A percentile compares a stretch with the other conserved stretches of the same genome.
Evolutionary conservation across 2,888 invertebrate species (phyloP).

Genomic region (Clivina fossor): DNA sequence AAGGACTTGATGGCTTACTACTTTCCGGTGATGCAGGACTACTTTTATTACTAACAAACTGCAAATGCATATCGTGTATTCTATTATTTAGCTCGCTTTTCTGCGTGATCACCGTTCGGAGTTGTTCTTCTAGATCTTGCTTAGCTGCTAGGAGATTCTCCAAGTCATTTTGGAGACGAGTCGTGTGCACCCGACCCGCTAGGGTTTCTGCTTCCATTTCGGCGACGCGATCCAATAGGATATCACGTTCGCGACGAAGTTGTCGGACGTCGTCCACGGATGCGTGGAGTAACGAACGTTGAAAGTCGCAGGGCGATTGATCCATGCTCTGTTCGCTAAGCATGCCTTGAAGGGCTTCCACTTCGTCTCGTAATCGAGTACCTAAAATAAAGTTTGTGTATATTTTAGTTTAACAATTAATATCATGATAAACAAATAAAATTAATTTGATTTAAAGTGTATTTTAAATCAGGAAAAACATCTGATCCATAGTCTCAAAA

Average conservation of each 20-base stretch:
- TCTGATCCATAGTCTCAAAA: no score
- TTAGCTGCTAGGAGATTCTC: slow-evolving; percentile 61
- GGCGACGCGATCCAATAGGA: slow-evolving; percentile 71
- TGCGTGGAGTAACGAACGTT: slow-evolving; percentile 49
- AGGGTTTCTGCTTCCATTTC: slow-evolving; percentile 74
- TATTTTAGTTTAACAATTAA: no score
- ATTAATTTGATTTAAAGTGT: no score
- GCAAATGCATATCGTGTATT: slow-evolving; percentile 58
- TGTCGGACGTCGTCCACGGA: slow-evolving; percentile 61
- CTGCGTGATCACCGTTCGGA: slow-evolving; percentile 59
- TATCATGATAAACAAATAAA: no score
- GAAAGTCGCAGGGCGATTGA: slow-evolving; percentile 46
- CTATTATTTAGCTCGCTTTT: slow-evolving; percentile 61
- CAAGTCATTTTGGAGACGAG: slow-evolving; percentile 65
- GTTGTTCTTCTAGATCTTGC: slow-evolving; percentile 63
- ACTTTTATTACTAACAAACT: slow-evolving; percentile 53
- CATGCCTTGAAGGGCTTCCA: slow-evolving; percentile 64
- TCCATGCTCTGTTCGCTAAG: slow-evolving; percentile 48
- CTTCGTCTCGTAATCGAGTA: slow-evolving; percentile 69
- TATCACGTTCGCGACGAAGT: slow-evolving; percentile 73
- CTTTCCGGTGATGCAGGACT: slow-evolving; percentile 49
- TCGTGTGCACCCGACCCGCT: slow-evolving; percentile 66
- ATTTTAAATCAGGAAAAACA: no score
- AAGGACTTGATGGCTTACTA: slow-evolving; percentile 36
- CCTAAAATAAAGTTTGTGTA: slow-evolving; percentile 49